A percentile compares a stretch with the other conserved stretches of the same genome.
Evolutionary conservation across 64 coral and sea anemone genomes (phyloP).

Genomic region (Actinia tenebrosa): DNA sequence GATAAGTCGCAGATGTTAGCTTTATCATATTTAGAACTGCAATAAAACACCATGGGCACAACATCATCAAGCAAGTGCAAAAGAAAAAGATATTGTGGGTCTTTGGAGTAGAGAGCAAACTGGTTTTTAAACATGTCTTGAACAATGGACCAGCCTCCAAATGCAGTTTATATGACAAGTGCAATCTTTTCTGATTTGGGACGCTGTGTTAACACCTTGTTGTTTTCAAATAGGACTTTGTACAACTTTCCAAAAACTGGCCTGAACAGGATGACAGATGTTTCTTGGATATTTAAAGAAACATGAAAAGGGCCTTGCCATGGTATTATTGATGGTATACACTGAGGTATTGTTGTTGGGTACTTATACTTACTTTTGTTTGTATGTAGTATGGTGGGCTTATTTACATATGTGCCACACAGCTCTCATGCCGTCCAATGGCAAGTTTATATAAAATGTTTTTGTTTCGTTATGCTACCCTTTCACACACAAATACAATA

Average conservation of each 20-base stretch:
- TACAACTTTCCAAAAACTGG: no score
- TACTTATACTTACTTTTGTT: neutral
- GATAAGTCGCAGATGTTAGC: slow-evolving; percentile 26
- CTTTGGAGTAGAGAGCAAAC: slow-evolving; percentile 22
- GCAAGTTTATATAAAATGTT: neutral
- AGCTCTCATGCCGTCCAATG: no score
- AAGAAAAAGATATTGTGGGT: slow-evolving; percentile 32
- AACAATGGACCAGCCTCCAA: slow-evolving; percentile 27
- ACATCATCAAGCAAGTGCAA: slow-evolving; percentile 29
- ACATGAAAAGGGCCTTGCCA: no score
- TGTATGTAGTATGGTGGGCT: no score
- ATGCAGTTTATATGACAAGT: neutral
- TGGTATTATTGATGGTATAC: no score
- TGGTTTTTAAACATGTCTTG: neutral
- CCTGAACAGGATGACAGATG: no score
- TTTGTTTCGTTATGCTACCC: neutral
- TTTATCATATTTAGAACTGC: slow-evolving; percentile 30
- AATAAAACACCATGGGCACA: slow-evolving; percentile 21
- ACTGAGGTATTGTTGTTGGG: no score
- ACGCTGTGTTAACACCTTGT: neutral
- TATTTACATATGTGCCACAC: no score
- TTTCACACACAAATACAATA: neutral
- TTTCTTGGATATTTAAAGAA: no score
- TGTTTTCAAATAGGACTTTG: neutral
- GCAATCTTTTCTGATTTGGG: neutral